Evolutionary conservation across 2,797 vertebrate species (phyloP).

Genomic region (Pempheris klunzingeri): DNA sequence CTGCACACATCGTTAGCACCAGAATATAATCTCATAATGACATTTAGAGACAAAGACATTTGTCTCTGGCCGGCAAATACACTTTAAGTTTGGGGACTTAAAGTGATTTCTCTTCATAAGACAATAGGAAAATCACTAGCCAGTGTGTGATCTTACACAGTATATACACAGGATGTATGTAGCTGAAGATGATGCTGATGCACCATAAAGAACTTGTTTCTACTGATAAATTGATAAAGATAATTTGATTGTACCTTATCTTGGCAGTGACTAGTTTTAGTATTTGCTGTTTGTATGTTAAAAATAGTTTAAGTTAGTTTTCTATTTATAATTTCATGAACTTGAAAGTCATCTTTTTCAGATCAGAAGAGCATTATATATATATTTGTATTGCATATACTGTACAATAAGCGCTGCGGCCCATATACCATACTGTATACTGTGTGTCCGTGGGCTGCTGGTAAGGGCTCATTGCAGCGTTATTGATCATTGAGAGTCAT

Average conservation of each 20-base stretch:
- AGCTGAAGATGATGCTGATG: too few relatives aligned
- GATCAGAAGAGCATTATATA: not conserved
- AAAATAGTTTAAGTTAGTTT: not conserved
- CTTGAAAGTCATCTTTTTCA: not conserved
- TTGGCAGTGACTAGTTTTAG: not conserved
- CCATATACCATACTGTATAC: not conserved
- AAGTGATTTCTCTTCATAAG: not conserved
- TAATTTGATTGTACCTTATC: not conserved
- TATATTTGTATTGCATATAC: too few relatives aligned
- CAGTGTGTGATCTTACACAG: not conserved
- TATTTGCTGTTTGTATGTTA: not conserved
- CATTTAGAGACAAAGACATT: not conserved
- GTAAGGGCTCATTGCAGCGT: not conserved
- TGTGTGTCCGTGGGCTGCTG: too few relatives aligned
- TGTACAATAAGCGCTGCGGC: not conserved
- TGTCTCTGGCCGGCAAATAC: not conserved
- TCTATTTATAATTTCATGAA: not conserved
- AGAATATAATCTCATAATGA: slow-evolving; percentile 2
- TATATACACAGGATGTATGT: too few relatives aligned
- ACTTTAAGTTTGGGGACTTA: not conserved
- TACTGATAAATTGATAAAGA: too few relatives aligned
- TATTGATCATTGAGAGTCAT: not conserved
- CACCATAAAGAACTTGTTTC: too few relatives aligned
- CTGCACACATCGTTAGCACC: not conserved
- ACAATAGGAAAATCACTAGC: not conserved